Evolutionary conservation across 2,888 invertebrate species (phyloP).

Genomic region (Polymixis flavicincta): DNA sequence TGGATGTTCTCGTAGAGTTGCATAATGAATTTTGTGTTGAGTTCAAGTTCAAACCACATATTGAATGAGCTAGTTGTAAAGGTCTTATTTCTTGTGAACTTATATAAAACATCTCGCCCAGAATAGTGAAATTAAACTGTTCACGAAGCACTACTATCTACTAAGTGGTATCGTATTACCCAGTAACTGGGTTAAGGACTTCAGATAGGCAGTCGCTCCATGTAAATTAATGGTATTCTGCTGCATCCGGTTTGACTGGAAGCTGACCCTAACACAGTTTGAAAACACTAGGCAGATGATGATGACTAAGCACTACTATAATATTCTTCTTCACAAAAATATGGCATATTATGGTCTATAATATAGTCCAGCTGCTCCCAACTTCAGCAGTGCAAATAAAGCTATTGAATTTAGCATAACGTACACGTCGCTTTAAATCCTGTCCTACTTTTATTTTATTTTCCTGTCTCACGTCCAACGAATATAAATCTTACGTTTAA

Average conservation of each 20-base stretch:
- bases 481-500: conserved; percentile 59
- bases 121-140: background rate
- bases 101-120: background rate
- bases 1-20: conserved; percentile 30
- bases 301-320: background rate
- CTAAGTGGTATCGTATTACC: no score
- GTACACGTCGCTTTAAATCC: conserved; percentile 31
- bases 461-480: conserved; percentile 34
- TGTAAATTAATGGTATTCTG: no score
- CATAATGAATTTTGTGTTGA: conserved; percentile 26
- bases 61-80: background rate
- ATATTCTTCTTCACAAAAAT: background rate
- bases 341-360: background rate
- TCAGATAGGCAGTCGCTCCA: no score
- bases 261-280: no score
- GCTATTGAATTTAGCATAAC: conserved; percentile 13
- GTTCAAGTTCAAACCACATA: conserved; percentile 29
- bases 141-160: background rate
- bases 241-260: no score
- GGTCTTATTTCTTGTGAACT: background rate
- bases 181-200: no score
- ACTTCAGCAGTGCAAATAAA: conserved; percentile 19
- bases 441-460: conserved; percentile 37
- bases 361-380: background rate
- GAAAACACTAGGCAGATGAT: no score